Evolutionary conservation across 2,888 invertebrate species (phyloP), one percentile per base, ranked within the genome.

Genomic region (Dastarcus helophoroides): DNA sequence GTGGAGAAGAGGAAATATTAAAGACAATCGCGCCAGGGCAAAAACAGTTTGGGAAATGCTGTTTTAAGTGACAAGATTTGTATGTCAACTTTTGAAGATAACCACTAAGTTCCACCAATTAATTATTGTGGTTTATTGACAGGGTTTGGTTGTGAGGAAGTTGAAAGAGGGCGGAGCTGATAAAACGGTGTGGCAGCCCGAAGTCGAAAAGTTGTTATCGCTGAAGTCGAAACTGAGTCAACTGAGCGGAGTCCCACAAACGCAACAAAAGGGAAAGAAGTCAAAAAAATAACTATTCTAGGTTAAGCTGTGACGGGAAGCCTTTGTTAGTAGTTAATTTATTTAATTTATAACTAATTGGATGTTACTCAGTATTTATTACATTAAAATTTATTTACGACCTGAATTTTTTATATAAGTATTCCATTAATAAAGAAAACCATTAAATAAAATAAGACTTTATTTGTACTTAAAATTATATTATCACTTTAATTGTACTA

Each of bases 131-230:
- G 19, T 26, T 32, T n/a, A n/a, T n/a, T n/a, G 28, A 14, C 28
- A 35, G 22, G 15, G 29, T 28, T 35, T 73, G 12, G 67, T 76
- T 41, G 86, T 91, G 0, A 68, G 90, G 26, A 65, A 76, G 34
- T 52, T 90, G 11, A 91, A 93, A 59, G 63, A 76, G 1, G 68
- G 73, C 3, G 84, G 80, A 22, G 76, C 75, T 32, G 76, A 79
- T 39, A 90, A 89, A 57, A 48, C 71, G 0, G 71, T 74, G 0
- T 79, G 84, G 73, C 78, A 83, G 50, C 79, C 79, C 1, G 82
- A 85, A 56, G 81, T 90, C 0, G 68, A 69, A 11, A 67, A 68
- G 32, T 63, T 90, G 22, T 58, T 88, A n/a, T 70, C 74, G 26
- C 60, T 89, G 28, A 90, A 90, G 58, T 72, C 74, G 40, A 69